Base-by-base conservation (phyloP, 1,140 invertebrate genomes). In the Pararge aegeria region DNA sequence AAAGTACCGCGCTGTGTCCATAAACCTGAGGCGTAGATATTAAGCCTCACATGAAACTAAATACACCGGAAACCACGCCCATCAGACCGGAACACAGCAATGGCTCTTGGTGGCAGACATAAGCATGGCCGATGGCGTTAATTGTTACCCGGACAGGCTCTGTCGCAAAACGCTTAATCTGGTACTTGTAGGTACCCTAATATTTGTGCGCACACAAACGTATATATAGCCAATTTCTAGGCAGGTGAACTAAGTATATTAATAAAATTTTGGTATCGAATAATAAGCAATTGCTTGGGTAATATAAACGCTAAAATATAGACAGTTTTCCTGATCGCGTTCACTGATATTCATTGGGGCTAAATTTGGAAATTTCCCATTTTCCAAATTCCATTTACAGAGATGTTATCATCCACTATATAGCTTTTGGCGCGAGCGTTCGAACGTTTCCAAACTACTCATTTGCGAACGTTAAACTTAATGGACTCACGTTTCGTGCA, bases 381-480 rank as follows among this genome's bases (percentile, higher is more conserved):
- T 42, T 42, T 12, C 38, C 38, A 55, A 44, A 55, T 44, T 42
- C 12, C 38, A 44, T 42, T 40, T 27, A 59, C 54, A 62, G 55
- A 68, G 66, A 68, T 73, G 18, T 19, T 56, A 73, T 75, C 67
- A 50, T 19, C 16, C 50, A 37, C 18, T 16, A 48, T 29, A 50
- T 38, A 54, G 49, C 70, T 60, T 65, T 71, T 70, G 69, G 42
- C 52, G 49, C 49, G 37, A 42, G 12, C 13, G 30, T 61, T 62
- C 59, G 55, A 64, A 64, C 16, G 46, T 57, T 55, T 34, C 57
- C 20, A 55, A 78, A 75, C 75, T 70, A 78, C 71, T 78, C 58
- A 78, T 78, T 78, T 78, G 55, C 57, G 51, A 49, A 29, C 69
- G 69, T 78, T 68, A 78, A 78, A 70, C 60, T 68, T 67, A 75